A percentile compares a stretch with the other conserved stretches of the same genome.
Conservation (phyloP, 2,113 vertebrate genomes). For the Dipodomys spectabilis region DNA sequence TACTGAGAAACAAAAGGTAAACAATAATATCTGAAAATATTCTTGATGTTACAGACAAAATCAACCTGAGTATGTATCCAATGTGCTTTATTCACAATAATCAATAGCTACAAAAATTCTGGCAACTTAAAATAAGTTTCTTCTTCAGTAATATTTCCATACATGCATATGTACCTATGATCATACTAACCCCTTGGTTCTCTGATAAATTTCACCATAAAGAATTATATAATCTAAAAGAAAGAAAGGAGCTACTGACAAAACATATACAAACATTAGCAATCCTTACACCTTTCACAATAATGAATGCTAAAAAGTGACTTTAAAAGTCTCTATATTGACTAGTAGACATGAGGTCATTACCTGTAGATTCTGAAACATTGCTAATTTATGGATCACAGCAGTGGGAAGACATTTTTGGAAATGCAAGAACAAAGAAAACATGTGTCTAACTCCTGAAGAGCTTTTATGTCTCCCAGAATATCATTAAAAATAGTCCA, state of each 20-base stretch:
- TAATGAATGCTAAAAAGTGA: neutral
- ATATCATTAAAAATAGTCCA: neutral
- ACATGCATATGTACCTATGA: too few species aligned
- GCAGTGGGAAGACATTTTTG: neutral
- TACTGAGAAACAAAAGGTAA: constrained; percentile 12
- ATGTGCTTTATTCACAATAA: constrained; percentile 19
- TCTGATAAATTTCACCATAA: neutral
- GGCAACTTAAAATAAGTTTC: neutral
- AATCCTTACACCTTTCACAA: neutral
- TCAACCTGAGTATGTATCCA: neutral
- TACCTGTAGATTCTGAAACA: constrained; percentile 1
- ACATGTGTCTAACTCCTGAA: neutral
- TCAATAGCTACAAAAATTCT: neutral
- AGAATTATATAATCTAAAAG: constrained; percentile 3
- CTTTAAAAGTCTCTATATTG: neutral
- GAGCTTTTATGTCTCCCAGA: neutral
- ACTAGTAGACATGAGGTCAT: neutral
- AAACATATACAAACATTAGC: neutral
- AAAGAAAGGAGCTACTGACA: neutral
- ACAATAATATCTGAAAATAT: constrained; percentile 37
- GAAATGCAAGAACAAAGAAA: neutral
- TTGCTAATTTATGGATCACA: neutral
- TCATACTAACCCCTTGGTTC: too few species aligned
- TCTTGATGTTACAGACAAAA: constrained; percentile 25
- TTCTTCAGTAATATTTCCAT: too few species aligned